Percentiles rank a stretch among this genome's conserved stretches.
phyloP scores from a whole-genome alignment of 2,797 vertebrate genomes.

The Sebastes umbrosus region DNA sequence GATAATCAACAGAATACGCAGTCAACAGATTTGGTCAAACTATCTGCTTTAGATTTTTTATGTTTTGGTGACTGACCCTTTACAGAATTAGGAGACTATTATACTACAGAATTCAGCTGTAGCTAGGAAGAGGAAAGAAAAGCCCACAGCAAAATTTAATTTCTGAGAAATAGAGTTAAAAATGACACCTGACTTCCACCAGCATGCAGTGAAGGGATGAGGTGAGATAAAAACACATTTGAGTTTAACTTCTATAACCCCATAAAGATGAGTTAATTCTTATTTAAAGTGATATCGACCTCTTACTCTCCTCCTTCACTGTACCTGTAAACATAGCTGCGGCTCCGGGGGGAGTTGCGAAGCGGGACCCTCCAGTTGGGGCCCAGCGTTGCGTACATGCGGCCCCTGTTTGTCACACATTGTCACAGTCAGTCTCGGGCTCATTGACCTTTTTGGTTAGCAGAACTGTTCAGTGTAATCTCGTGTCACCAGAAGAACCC shows the following conservation, averaged over 20 bases:
- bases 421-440: conserved; percentile 49
- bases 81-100: neutral
- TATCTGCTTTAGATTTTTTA: neutral
- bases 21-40: neutral
- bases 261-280: neutral
- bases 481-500: neutral
- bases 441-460: neutral
- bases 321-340: conserved; percentile 94
- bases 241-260: neutral
- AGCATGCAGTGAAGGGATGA: conserved; percentile 12
- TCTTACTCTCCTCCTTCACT: conserved; percentile 5
- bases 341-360: conserved; percentile 91
- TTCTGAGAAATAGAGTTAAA: neutral
- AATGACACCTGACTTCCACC: neutral
- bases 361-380: conserved; percentile 96
- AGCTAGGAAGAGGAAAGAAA: neutral
- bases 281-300: neutral
- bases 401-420: conserved; percentile 89
- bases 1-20: no score
- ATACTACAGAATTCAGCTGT: neutral
- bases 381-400: conserved; percentile 95
- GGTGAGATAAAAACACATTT: neutral
- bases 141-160: neutral
- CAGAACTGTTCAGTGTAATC: neutral
- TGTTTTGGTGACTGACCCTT: neutral